A percentile compares a stretch with the other conserved stretches of the same genome.
Conservation (phyloP, 2,113 vertebrate genomes). For the Sterna hirundo region DNA sequence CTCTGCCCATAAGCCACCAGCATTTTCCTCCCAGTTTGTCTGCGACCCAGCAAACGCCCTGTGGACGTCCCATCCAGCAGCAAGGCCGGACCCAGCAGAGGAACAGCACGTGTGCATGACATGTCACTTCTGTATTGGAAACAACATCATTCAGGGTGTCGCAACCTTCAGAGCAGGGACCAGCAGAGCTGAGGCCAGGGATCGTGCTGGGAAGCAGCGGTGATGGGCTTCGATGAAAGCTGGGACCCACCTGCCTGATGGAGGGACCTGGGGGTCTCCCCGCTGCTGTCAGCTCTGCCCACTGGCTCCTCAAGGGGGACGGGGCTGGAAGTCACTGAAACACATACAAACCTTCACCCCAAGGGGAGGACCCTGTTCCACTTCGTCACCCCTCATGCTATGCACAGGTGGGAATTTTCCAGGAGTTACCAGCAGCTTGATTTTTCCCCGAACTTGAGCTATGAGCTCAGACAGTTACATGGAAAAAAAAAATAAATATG, state of each 20-base stretch:
- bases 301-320: neutral
- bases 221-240: neutral
- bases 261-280: neutral
- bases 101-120: fast-evolving
- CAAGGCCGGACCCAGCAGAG: neutral
- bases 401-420: neutral
- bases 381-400: fast-evolving
- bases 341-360: neutral
- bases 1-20: neutral
- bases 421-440: neutral
- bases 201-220: fast-evolving
- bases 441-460: neutral
- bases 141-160: neutral
- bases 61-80: neutral
- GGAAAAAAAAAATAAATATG: neutral
- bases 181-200: neutral
- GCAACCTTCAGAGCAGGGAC: neutral
- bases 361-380: neutral
- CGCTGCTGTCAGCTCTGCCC: neutral
- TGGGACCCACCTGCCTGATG: neutral
- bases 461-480: neutral
- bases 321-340: neutral
- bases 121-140: neutral
- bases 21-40: neutral
- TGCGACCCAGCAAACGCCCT: neutral